These are phyloP conservation scores for Dendrolimus pini DNA, from an alignment of 2,888 invertebrate genomes.

Conservation along the genomic window DNA sequence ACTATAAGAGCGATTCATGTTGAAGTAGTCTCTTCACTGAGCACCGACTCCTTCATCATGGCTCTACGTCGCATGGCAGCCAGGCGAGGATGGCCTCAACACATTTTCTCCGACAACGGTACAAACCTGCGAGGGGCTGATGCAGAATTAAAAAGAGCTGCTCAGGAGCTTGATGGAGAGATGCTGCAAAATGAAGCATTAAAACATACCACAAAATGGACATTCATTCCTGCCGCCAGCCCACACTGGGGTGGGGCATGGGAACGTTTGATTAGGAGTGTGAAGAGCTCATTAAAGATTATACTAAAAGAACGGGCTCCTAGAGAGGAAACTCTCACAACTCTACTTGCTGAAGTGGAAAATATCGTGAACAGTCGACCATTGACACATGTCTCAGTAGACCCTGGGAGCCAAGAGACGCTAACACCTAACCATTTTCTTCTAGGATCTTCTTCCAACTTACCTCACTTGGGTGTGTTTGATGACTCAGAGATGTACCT, in stretches of 20 bases:
- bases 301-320: constrained; percentile 14
- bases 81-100: constrained; percentile 15
- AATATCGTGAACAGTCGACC: constrained; percentile 12
- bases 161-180: constrained; percentile 8
- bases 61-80: constrained; percentile 18
- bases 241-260: constrained; percentile 18
- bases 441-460: constrained; percentile 11
- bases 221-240: constrained; percentile 15
- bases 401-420: constrained; percentile 4
- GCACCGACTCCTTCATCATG: constrained; percentile 16
- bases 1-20: constrained; percentile 17
- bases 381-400: constrained; percentile 10
- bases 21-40: constrained; percentile 12
- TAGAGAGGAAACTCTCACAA: constrained; percentile 9
- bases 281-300: constrained; percentile 12
- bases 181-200: constrained; percentile 1
- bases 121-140: constrained; percentile 17
- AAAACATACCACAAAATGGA: constrained; percentile 8
- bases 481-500: constrained; percentile 6
- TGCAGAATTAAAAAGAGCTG: constrained; percentile 9
- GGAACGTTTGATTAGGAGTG: constrained; percentile 16
- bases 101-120: constrained; percentile 13
- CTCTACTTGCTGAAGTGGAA: constrained; percentile 11
- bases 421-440: constrained; percentile 24
- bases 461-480: constrained; percentile 4